Conservation (phyloP, 2,797 vertebrate species). For the Urophycis tenuis region DNA sequence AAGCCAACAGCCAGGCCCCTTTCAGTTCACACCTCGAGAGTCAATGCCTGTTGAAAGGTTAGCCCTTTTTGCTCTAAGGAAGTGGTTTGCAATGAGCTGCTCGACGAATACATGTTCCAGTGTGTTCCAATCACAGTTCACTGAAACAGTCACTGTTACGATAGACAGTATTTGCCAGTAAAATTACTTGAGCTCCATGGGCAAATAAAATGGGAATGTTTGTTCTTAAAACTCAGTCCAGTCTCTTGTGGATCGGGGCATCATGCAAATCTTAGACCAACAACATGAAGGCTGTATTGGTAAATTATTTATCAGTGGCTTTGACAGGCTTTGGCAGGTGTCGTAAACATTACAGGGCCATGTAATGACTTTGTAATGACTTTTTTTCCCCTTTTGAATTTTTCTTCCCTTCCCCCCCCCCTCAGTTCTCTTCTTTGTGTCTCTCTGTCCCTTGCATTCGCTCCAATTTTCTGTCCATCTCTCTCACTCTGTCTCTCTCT, state of each 20-base stretch:
- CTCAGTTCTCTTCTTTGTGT: not conserved
- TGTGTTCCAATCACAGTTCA: not conserved
- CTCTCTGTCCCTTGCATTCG: not conserved
- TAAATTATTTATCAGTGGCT: not conserved
- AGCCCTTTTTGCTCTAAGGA: not conserved
- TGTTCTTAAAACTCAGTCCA: not conserved
- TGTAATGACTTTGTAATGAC: too few relatives aligned
- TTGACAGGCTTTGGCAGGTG: not conserved
- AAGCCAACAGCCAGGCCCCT: not conserved
- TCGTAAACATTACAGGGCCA: not conserved
- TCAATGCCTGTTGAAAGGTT: not conserved
- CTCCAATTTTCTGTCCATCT: not conserved
- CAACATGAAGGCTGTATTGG: not conserved
- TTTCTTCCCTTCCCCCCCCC: too few relatives aligned
- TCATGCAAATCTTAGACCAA: not conserved
- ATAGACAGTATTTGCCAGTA: not conserved
- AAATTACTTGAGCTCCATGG: not conserved
- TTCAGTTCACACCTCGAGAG: not conserved
- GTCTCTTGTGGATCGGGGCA: not conserved
- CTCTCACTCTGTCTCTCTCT: not conserved
- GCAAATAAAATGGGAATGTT: not conserved
- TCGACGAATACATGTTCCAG: not conserved
- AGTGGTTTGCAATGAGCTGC: not conserved
- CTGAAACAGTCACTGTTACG: not conserved
- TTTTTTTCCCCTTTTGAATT: too few relatives aligned